Evolutionary conservation across 2,888 invertebrate genomes (phyloP).

Genomic region (Leptothorax acervorum): DNA sequence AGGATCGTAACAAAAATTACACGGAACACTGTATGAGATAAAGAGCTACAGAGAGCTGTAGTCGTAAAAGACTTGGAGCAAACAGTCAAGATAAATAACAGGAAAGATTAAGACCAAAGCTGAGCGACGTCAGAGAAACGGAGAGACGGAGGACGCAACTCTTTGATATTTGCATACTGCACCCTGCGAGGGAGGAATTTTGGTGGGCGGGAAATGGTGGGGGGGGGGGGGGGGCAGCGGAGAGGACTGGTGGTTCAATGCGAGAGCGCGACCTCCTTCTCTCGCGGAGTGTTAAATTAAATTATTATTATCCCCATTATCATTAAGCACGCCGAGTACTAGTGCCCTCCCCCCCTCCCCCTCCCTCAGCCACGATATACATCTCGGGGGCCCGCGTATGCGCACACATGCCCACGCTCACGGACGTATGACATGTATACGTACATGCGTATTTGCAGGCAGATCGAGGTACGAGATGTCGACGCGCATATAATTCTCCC

Average conservation of each 20-base stretch:
- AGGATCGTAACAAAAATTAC: conserved; percentile 50
- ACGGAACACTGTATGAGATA: not conserved
- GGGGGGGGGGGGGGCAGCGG: not conserved
- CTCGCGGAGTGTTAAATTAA: conserved; percentile 63
- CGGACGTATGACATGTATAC: not conserved
- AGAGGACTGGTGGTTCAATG: conserved; percentile 60
- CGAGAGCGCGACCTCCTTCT: conserved; percentile 66
- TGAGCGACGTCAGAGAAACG: not conserved
- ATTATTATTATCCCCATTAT: conserved; percentile 69
- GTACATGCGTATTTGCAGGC: not conserved
- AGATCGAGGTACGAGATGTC: conserved; percentile 54
- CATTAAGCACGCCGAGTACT: conserved; percentile 53
- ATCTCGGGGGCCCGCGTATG: not conserved
- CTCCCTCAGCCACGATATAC: not conserved
- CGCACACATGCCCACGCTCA: not conserved
- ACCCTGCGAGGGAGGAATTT: conserved; percentile 45
- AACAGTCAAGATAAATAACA: conserved; percentile 54
- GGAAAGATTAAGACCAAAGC: conserved; percentile 17
- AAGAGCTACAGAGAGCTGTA: not conserved
- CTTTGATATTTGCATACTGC: conserved; percentile 72
- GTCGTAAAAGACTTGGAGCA: conserved; percentile 26
- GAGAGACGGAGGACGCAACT: conserved; percentile 33
- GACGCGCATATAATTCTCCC: conserved; percentile 61
- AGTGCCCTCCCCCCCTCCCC: not conserved
- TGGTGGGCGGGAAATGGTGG: not conserved